These are phyloP conservation scores for Eciton burchellii DNA, from an alignment of 1,140 invertebrate species.

Conservation along the genomic window DNA sequence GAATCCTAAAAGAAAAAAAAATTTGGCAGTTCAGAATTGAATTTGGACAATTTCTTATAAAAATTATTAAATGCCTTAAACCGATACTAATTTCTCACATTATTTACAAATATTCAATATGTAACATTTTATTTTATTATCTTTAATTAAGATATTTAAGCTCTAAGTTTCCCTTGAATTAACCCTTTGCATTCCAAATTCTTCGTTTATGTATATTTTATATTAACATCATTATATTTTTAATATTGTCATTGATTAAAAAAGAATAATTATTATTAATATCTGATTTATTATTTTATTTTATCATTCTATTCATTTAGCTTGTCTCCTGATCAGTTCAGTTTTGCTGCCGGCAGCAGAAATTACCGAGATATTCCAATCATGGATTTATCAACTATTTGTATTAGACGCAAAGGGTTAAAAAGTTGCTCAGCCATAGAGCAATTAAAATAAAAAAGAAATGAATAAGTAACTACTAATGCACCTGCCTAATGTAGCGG, in stretches of 20 bases:
- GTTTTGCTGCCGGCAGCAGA: neutral
- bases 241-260: constrained; percentile 1
- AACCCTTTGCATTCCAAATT: neutral
- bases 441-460: constrained; percentile 19
- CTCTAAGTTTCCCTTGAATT: neutral
- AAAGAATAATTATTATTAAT: constrained; percentile 36
- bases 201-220: neutral
- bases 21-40: neutral
- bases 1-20: neutral
- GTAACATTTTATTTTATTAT: constrained; percentile 15
- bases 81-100: neutral
- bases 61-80: neutral
- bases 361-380: neutral
- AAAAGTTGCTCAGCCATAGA: constrained; percentile 33
- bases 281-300: constrained; percentile 13
- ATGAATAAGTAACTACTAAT: constrained; percentile 43
- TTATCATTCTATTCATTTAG: constrained; percentile 35
- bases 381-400: neutral
- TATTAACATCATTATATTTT: constrained; percentile 24
- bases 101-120: neutral
- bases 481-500: neutral
- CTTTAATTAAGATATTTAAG: neutral
- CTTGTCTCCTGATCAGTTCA: constrained; percentile 29
- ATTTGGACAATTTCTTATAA: neutral
- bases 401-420: neutral